A percentile compares a stretch with the other conserved stretches of the same genome.
Evolutionary conservation across 2,113 vertebrate genomes (phyloP).

Genomic region (Capreolus pygargus): DNA sequence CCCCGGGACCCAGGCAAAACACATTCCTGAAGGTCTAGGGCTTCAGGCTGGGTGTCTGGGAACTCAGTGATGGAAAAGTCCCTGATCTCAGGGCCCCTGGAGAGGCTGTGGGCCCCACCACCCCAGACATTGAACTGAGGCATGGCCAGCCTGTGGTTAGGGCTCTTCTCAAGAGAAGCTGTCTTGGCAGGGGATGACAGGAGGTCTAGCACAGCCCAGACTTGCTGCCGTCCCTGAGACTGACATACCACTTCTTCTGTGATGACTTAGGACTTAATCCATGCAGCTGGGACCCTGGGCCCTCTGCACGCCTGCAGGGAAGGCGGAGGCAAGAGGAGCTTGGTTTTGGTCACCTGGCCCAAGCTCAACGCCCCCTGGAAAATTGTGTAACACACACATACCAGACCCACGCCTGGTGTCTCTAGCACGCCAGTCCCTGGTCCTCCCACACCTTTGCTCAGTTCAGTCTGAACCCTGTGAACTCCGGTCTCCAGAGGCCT

Average conservation of each 20-base stretch:
- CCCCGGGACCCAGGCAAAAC: background rate
- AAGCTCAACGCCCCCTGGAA: background rate
- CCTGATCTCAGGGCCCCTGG: background rate
- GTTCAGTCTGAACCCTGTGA: background rate
- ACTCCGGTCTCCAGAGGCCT: background rate
- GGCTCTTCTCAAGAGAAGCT: background rate
- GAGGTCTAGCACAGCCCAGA: background rate
- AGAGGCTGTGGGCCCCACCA: background rate
- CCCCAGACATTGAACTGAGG: background rate
- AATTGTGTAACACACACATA: background rate
- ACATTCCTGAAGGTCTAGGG: background rate
- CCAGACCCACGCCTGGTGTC: background rate
- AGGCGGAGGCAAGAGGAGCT: background rate
- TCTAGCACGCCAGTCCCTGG: background rate
- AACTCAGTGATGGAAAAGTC: background rate
- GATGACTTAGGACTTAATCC: background rate
- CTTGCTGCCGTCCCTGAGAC: background rate
- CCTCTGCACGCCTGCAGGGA: background rate
- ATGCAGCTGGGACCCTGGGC: background rate
- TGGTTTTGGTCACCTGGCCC: background rate
- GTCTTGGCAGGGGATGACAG: constrained; percentile 39
- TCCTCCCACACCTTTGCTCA: background rate
- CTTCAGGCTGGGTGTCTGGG: background rate
- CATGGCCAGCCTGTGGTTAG: background rate
- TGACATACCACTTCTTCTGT: background rate